Evolutionary conservation across 2,888 invertebrate genomes (phyloP).

Genomic region (Cotesia congregata): DNA sequence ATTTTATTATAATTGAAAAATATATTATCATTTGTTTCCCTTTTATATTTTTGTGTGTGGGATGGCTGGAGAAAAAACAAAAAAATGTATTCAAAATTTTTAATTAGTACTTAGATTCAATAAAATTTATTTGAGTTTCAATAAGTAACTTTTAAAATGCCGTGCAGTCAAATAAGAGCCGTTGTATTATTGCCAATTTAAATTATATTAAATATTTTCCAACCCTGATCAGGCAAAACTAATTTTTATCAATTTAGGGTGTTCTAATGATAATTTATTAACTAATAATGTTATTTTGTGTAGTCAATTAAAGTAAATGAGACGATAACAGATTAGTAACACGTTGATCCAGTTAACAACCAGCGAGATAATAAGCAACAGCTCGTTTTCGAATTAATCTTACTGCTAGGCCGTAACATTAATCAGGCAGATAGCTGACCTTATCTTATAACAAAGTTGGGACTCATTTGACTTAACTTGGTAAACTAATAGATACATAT

Average conservation of each 20-base stretch:
- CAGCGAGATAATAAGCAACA: constrained; percentile 17
- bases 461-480: neutral
- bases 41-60: neutral
- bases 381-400: constrained; percentile 19
- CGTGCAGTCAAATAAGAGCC: too few species aligned
- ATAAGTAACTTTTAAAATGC: too few species aligned
- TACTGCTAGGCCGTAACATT: constrained; percentile 4
- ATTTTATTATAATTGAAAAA: neutral
- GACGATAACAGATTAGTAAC: neutral
- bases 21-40: neutral
- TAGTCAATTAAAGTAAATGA: neutral
- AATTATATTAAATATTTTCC: too few species aligned
- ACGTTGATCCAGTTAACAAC: constrained; percentile 10
- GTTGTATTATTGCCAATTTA: too few species aligned
- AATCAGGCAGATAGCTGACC: neutral
- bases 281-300: neutral
- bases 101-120: too few species aligned
- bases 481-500: neutral
- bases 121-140: too few species aligned
- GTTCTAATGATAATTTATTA: neutral
- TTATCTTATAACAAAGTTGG: neutral
- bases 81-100: too few species aligned
- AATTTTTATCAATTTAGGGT: too few species aligned
- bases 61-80: too few species aligned
- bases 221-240: too few species aligned